Evolutionary conservation across 2,113 vertebrate genomes (phyloP), one percentile per base, ranked within the genome.

Genomic region (Zosterops hypoxanthus): DNA sequence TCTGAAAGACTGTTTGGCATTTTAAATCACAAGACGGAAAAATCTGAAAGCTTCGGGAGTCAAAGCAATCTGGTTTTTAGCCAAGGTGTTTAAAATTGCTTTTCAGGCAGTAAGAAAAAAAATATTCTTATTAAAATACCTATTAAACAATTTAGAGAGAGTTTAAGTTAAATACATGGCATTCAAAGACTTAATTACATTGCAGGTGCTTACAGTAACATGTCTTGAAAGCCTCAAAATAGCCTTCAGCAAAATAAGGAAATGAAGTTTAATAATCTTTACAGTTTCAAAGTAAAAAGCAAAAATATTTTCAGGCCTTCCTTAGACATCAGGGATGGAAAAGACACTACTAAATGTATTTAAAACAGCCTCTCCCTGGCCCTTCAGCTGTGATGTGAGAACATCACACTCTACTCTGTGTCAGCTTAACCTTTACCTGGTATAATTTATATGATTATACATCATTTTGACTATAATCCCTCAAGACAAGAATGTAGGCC

Each of bases 111-210:
- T 57, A 76, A 64, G 26, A 6, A 68, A 59, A 68, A 66, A 47
- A 21, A 42, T 1, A 24, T 28, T 91, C 57, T 92, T 66, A 90
- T 92, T 52, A 94, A 88, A 91, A 86, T 70, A 63, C 7, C 34
- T 83, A 66, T 66, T 94, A 88, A 87, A 53, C 31, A 69, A 66
- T 85, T 94, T 59, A 66, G 34, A 94, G 33, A 53, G 31, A 60
- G 15, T 69, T 86, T 80, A 87, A 94, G 63, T 64, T 82, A 94
- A 92, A 94, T 57, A 69, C 29, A 85, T 28, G 11, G 44, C 21
- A 91, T 79, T 92, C 75, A 87, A 78, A 96, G 18, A 64, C 34
- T 91, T 96, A 95, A 96, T 96, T 96, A 92, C 49, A 72, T 15
- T 75, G 75, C 55, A 88, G 46, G 25, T 86, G 69, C 60, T 95